These are phyloP conservation scores for Hemibagrus wyckioides DNA, from an alignment of 2,113 vertebrate species.

Conservation along the genomic window DNA sequence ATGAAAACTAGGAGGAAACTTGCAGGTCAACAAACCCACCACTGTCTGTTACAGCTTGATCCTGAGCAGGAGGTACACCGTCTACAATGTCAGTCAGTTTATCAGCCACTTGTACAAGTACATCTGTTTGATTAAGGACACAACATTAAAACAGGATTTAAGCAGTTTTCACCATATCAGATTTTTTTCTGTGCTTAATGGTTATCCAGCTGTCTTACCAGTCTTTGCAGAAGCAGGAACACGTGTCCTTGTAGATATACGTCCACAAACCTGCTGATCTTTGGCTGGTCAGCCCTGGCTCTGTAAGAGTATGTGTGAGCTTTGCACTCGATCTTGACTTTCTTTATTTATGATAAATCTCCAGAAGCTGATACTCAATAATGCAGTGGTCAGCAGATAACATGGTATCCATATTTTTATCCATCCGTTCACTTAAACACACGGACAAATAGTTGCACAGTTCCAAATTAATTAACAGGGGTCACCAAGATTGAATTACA, in stretches of 20 bases:
- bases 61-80: neutral
- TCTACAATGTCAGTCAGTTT: constrained; percentile 48
- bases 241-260: neutral
- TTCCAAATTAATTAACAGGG: neutral
- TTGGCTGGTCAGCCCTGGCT: neutral
- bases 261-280: neutral
- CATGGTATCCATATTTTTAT: constrained; percentile 16
- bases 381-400: neutral
- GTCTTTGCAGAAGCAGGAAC: neutral
- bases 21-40: neutral
- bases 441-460: neutral
- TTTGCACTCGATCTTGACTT: neutral
- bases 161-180: neutral
- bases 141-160: neutral
- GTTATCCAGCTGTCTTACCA: neutral
- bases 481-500: no score
- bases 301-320: no score
- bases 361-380: constrained; percentile 42
- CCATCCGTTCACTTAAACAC: neutral
- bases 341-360: constrained; percentile 32
- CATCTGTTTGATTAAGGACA: neutral
- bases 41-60: neutral
- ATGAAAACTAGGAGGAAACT: neutral
- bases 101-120: constrained; percentile 35
- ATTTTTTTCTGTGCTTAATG: neutral